Percentiles rank a stretch among this genome's conserved stretches.
phyloP scores from a whole-genome alignment of 2,113 vertebrate species.

The Holacanthus passer region DNA sequence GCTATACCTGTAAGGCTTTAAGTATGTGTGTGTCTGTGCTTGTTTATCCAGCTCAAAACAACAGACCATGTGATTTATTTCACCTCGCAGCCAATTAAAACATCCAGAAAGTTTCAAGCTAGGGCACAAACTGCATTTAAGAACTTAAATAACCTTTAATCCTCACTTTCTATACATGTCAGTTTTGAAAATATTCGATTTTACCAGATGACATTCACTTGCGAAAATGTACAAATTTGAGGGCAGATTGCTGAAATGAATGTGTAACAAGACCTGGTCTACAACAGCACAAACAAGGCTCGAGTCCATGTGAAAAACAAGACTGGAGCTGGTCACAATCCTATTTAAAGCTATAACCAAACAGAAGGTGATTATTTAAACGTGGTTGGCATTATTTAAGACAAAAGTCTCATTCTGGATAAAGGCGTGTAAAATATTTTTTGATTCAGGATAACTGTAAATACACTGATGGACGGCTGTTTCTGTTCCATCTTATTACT shows the following conservation, averaged over 20 bases:
- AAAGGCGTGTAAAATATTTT: neutral
- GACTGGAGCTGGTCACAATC: neutral
- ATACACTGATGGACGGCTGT: slow-evolving; percentile 14
- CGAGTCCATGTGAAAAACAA: neutral
- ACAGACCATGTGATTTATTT: slow-evolving; percentile 55
- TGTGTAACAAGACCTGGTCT: neutral
- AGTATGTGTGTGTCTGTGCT: slow-evolving; percentile 44
- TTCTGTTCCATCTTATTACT: slow-evolving; percentile 31
- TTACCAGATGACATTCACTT: neutral
- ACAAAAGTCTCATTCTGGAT: neutral
- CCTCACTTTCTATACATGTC: neutral
- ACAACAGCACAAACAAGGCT: neutral
- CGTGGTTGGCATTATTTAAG: neutral
- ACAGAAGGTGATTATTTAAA: neutral
- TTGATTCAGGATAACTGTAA: neutral
- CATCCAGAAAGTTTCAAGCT: slow-evolving; percentile 21
- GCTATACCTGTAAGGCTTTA: slow-evolving; percentile 44
- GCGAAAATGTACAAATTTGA: neutral
- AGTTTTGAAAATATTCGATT: neutral
- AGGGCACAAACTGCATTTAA: slow-evolving; percentile 10
- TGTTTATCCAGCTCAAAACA: slow-evolving; percentile 52
- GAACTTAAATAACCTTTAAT: slow-evolving; percentile 16
- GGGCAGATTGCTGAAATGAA: neutral
- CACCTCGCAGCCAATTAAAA: slow-evolving; percentile 64
- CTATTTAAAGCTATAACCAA: neutral